Conservation (phyloP, 1,140 invertebrate species). For the Calosoma granatense region DNA sequence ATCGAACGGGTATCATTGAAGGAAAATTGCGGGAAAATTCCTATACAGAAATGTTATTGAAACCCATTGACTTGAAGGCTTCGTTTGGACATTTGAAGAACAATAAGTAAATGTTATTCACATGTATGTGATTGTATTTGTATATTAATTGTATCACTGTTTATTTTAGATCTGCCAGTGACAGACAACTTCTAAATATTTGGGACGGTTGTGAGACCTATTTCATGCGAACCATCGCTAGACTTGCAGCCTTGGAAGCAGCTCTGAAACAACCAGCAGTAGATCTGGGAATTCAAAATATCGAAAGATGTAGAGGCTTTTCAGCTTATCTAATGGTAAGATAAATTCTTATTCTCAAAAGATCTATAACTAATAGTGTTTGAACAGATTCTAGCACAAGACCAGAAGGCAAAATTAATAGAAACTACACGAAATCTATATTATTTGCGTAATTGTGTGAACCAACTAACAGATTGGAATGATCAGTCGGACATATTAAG, state of each 20-base stretch:
- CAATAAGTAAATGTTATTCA: constrained; percentile 28
- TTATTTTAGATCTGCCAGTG: constrained; percentile 35
- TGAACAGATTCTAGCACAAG: constrained; percentile 39
- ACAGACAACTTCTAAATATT: constrained; percentile 43
- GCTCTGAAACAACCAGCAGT: constrained; percentile 54
- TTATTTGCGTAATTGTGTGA: constrained; percentile 34
- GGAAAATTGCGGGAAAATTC: constrained; percentile 31
- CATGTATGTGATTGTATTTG: constrained; percentile 13
- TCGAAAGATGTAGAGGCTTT: constrained; percentile 78
- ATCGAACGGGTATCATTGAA: constrained; percentile 57
- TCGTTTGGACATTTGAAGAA: constrained; percentile 38
- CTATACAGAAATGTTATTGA: constrained; percentile 40
- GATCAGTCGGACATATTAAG: constrained; percentile 27
- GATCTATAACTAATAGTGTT: too few relatives aligned
- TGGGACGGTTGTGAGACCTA: constrained; percentile 70
- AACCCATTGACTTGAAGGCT: constrained; percentile 50
- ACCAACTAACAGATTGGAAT: constrained; percentile 34
- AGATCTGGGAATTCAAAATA: constrained; percentile 68
- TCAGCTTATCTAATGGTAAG: constrained; percentile 42
- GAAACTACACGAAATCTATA: constrained; percentile 38
- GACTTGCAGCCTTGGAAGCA: constrained; percentile 53
- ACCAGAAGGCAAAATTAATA: constrained; percentile 40
- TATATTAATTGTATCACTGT: constrained; percentile 12
- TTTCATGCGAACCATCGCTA: constrained; percentile 60
- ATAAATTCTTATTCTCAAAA: background rate